A percentile compares a stretch with the other conserved stretches of the same genome.
Evolutionary conservation across 1,140 invertebrate species (phyloP).

Genomic region (Nixonia krombeini): DNA sequence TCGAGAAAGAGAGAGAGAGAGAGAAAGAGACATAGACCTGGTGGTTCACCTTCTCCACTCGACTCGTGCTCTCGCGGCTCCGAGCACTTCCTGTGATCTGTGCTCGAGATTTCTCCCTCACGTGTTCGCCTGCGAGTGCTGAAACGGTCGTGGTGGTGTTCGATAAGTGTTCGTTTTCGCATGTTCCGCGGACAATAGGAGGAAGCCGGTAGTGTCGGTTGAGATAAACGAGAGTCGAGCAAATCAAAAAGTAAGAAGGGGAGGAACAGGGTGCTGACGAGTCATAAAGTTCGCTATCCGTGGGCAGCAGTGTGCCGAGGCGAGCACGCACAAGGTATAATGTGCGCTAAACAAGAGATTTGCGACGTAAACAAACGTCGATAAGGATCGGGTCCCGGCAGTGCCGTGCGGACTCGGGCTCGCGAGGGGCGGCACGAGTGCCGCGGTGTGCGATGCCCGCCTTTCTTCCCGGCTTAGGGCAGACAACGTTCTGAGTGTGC

Average conservation of each 20-base stretch:
- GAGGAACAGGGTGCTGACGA: too few relatives aligned
- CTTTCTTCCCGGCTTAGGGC: background rate
- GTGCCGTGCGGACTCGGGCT: background rate
- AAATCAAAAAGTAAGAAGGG: too few relatives aligned
- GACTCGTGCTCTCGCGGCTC: too few relatives aligned
- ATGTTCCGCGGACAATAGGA: background rate
- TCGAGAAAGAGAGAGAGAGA: background rate
- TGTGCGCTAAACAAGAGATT: slow-evolving; percentile 3
- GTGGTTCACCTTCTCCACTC: too few relatives aligned
- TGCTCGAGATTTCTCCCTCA: background rate
- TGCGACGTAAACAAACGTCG: slow-evolving; percentile 12
- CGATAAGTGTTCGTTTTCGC: background rate
- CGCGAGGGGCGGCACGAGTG: background rate
- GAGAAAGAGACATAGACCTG: too few relatives aligned
- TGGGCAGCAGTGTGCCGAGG: background rate
- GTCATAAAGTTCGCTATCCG: background rate
- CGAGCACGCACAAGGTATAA: background rate
- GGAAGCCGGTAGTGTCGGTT: background rate
- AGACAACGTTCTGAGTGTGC: background rate
- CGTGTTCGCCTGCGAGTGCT: background rate
- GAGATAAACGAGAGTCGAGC: too few relatives aligned
- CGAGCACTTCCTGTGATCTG: too few relatives aligned
- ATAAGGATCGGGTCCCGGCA: slow-evolving; percentile 3
- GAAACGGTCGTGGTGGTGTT: background rate
- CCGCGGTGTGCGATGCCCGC: slow-evolving; percentile 2